phyloP scores from a whole-genome alignment of 2,113 vertebrate species.

The Hippocampus mohnikei region DNA sequence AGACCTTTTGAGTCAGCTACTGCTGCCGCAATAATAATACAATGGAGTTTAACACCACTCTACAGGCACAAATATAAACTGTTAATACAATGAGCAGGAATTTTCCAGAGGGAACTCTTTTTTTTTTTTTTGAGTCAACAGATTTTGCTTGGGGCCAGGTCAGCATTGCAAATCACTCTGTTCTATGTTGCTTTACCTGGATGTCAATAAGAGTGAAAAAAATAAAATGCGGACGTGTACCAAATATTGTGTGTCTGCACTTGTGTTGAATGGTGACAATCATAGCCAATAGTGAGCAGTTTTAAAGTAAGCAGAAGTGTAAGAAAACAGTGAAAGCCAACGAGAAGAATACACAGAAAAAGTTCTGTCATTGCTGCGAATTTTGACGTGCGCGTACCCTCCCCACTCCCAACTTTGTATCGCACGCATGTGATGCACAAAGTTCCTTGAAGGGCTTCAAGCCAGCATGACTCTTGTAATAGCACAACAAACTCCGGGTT shows the following conservation, averaged over 20 bases:
- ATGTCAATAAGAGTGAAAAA: too few relatives aligned
- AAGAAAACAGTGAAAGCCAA: background rate
- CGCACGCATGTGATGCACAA: background rate
- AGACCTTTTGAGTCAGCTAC: too few relatives aligned
- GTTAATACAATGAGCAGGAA: too few relatives aligned
- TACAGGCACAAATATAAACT: too few relatives aligned
- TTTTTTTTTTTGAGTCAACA: too few relatives aligned
- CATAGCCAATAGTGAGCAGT: background rate
- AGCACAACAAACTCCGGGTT: slow-evolving; percentile 50
- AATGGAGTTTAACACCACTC: too few relatives aligned
- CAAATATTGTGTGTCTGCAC: background rate
- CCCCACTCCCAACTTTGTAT: background rate
- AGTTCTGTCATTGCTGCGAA: slow-evolving; percentile 26
- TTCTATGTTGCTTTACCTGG: too few relatives aligned
- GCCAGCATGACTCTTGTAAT: slow-evolving; percentile 23
- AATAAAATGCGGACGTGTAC: background rate
- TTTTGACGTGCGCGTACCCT: background rate
- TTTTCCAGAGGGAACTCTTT: too few relatives aligned
- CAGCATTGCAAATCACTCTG: too few relatives aligned
- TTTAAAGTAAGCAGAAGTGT: background rate
- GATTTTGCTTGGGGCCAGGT: too few relatives aligned
- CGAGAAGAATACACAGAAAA: background rate
- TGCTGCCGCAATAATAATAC: too few relatives aligned
- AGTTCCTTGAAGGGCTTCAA: slow-evolving; percentile 13
- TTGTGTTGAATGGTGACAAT: background rate